Percentiles rank a stretch among this genome's conserved stretches.
Conservation (phyloP, 2,113 vertebrate species). For the Poecilia latipinna region DNA sequence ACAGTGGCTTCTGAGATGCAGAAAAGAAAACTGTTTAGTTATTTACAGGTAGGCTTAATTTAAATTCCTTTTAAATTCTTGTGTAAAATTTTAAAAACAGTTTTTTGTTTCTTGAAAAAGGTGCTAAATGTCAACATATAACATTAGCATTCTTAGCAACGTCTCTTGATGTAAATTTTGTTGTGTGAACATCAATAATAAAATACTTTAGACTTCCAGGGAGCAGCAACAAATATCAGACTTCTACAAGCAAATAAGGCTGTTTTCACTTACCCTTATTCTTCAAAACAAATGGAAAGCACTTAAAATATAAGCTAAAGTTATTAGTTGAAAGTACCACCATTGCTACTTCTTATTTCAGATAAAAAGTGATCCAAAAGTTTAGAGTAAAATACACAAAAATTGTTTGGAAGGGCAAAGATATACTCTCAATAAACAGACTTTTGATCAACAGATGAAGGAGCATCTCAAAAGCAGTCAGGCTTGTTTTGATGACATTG, state of each 20-base stretch:
- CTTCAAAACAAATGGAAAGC: constrained; percentile 64
- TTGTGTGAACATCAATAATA: constrained; percentile 2
- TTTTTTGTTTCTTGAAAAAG: background rate
- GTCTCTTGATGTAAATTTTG: too few relatives aligned
- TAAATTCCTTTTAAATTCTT: background rate
- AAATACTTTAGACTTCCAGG: constrained; percentile 1
- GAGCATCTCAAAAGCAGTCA: constrained; percentile 21
- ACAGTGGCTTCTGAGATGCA: background rate
- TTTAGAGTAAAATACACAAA: constrained; percentile 18
- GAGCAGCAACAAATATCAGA: constrained; percentile 16
- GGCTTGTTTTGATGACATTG: constrained; percentile 42
- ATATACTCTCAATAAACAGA: background rate
- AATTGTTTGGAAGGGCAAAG: constrained; percentile 5
- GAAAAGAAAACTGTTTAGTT: background rate
- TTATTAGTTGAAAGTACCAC: constrained; percentile 62
- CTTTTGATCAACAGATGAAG: background rate
- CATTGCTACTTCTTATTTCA: constrained; percentile 37
- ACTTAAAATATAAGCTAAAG: constrained; percentile 34
- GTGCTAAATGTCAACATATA: background rate
- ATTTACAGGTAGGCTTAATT: constrained; percentile 6
- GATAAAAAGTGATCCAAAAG: constrained; percentile 16
- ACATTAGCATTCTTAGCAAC: background rate
- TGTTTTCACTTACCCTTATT: constrained; percentile 67
- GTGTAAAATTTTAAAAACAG: background rate
- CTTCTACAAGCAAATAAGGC: background rate